Percentiles rank a stretch among this genome's conserved stretches.
These are phyloP conservation scores for Mercenaria mercenaria DNA, from an alignment of 1,140 invertebrate genomes.

Conservation along the genomic window DNA sequence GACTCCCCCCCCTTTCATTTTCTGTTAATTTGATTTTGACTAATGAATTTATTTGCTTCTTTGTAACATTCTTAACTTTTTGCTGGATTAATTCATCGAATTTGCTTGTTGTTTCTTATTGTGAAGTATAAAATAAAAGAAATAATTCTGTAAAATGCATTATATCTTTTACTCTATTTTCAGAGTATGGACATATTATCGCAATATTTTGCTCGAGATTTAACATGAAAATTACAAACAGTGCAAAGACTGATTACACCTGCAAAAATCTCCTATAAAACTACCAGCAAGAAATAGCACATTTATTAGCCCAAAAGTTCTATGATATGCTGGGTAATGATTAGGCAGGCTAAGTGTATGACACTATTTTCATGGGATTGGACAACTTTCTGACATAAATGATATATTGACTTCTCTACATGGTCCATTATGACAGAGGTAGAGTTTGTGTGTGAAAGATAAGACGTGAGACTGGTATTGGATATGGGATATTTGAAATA, in stretches of 20 bases:
- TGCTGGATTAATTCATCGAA: too few relatives aligned
- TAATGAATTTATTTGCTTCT: too few relatives aligned
- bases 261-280: background rate
- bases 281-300: background rate
- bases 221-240: background rate
- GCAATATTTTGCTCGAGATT: conserved; percentile 27
- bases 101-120: too few relatives aligned
- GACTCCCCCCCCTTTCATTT: too few relatives aligned
- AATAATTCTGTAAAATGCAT: background rate
- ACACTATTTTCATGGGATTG: background rate
- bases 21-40: too few relatives aligned
- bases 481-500: too few relatives aligned
- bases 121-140: background rate
- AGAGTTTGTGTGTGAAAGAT: too few relatives aligned
- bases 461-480: too few relatives aligned
- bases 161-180: background rate
- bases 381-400: background rate
- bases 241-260: background rate
- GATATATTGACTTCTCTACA: too few relatives aligned
- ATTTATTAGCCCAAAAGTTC: background rate
- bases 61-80: too few relatives aligned
- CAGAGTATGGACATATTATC: background rate
- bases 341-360: background rate
- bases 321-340: background rate
- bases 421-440: too few relatives aligned